phyloP scores from a whole-genome alignment of 2,797 vertebrate species.

The Syndactyla subalaris region DNA sequence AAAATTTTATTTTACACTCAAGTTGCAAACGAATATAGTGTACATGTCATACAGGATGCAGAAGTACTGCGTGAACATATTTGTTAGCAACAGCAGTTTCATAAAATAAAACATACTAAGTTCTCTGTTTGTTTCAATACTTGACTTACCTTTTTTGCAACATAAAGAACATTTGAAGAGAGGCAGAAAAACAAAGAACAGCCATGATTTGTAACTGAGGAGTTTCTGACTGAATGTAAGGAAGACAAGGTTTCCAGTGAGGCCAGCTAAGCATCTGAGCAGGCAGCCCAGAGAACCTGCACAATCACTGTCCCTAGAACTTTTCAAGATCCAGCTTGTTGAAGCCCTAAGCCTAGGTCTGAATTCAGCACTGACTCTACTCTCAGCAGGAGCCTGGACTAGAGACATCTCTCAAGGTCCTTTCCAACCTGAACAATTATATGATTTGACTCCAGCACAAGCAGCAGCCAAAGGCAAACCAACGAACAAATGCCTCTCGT shows the following conservation, averaged over 20 bases:
- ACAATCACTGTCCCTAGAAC: not conserved
- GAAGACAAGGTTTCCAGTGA: not conserved
- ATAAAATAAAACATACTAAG: not conserved
- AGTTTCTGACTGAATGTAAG: not conserved
- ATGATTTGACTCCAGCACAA: not conserved
- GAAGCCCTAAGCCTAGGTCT: not conserved
- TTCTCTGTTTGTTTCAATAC: not conserved
- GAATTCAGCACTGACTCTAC: not conserved
- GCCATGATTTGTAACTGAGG: not conserved
- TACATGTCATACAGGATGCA: not conserved
- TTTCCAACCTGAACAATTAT: not conserved
- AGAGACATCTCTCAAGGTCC: not conserved
- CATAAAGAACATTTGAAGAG: not conserved
- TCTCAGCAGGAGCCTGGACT: not conserved
- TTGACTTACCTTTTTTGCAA: slow-evolving; percentile 1
- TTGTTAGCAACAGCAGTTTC: not conserved
- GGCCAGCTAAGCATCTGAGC: not conserved
- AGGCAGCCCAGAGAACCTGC: not conserved
- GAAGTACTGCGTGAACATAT: not conserved
- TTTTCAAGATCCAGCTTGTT: not conserved
- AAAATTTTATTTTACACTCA: slow-evolving; percentile 37
- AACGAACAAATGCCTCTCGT: not conserved
- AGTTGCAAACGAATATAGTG: not conserved
- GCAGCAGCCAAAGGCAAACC: not conserved
- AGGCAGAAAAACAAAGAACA: not conserved